phyloP scores from a whole-genome alignment of 2,113 vertebrate species.

The Typhlomys cinereus region DNA sequence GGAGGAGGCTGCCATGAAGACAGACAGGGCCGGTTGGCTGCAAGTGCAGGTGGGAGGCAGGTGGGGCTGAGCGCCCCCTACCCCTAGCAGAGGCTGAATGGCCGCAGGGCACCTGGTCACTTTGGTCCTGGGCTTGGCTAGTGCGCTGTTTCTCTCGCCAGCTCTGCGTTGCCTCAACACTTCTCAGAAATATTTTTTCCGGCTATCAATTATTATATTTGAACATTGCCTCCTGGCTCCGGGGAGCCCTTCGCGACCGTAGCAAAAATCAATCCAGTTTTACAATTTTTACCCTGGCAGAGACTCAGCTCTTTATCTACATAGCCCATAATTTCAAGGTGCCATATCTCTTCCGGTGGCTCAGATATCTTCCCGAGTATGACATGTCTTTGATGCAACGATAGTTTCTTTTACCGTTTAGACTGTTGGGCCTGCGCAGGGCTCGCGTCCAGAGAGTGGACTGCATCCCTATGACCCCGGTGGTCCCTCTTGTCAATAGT shows the following conservation, averaged over 20 bases:
- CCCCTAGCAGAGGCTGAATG: constrained; percentile 82
- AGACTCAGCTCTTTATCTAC: constrained; percentile 83
- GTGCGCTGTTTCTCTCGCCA: constrained; percentile 74
- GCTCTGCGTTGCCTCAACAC: constrained; percentile 70
- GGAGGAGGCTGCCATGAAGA: constrained; percentile 12
- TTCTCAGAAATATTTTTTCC: constrained; percentile 85
- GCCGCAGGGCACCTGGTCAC: constrained; percentile 85
- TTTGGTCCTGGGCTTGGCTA: constrained; percentile 69
- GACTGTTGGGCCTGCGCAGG: background rate
- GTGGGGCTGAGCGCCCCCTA: constrained; percentile 67
- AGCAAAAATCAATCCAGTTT: constrained; percentile 89
- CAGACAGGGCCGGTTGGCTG: background rate
- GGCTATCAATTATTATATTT: constrained; percentile 89
- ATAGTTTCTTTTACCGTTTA: constrained; percentile 43
- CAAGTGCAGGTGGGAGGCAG: background rate
- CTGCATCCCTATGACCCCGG: no score
- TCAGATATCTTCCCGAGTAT: constrained; percentile 61
- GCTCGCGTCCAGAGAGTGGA: background rate
- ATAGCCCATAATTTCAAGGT: constrained; percentile 82
- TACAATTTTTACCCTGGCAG: constrained; percentile 87
- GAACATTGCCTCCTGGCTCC: constrained; percentile 82
- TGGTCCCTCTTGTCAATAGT: background rate
- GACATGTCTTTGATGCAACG: constrained; percentile 75
- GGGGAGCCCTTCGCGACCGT: constrained; percentile 86
- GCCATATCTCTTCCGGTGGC: constrained; percentile 75